Evolutionary conservation across 2,797 vertebrate species (phyloP), one percentile per base, ranked within the genome.

Genomic region (Poecilia wingei): DNA sequence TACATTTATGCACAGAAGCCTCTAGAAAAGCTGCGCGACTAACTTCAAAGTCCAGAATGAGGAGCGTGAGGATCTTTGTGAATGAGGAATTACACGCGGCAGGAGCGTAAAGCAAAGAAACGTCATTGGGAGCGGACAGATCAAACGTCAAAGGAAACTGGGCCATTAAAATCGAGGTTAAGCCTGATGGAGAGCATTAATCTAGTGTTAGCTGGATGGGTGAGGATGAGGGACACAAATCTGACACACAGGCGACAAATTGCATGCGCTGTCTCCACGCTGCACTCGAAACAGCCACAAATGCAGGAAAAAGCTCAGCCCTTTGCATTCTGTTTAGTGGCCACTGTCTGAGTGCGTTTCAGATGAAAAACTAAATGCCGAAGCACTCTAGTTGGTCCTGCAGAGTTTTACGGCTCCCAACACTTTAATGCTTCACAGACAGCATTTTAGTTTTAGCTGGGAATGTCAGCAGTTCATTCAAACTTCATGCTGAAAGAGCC

Each of bases 71-170:
- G 79, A 87, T 87, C 90, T 86, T 84, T 89, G 81, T 88, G 88
- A 88, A 89, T 87, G 73, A 25, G 39, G 64, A 41, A 84, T 91
- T 91, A 91, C 80, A 81, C 0, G 25, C 25, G 10, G 4, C 57
- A 59, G 57, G 57, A 31, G 2, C 55, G 12, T 59, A 85, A 92
- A 91, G 93, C 94, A 86, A 82, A 85, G 85, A 91, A 93, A 93
- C 91, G 91, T 91, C 84, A 89, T 92, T 92, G 92, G 90, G 86
- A 88, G 78, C 80, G 72, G 16, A 36, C 83, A 89, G 85, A 92
- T 89, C 91, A 91, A 84, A 88, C 86, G 86, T 93, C 85, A 93
- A 89, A 93, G 89, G 90, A 93, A 94, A 94, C 82, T 89, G 85
- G 86, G 87, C 77, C 88, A 90, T 91, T 91, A 91, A 91, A 88